Evolutionary conservation across 2,113 vertebrate genomes (phyloP).

Genomic region (Gobius niger): DNA sequence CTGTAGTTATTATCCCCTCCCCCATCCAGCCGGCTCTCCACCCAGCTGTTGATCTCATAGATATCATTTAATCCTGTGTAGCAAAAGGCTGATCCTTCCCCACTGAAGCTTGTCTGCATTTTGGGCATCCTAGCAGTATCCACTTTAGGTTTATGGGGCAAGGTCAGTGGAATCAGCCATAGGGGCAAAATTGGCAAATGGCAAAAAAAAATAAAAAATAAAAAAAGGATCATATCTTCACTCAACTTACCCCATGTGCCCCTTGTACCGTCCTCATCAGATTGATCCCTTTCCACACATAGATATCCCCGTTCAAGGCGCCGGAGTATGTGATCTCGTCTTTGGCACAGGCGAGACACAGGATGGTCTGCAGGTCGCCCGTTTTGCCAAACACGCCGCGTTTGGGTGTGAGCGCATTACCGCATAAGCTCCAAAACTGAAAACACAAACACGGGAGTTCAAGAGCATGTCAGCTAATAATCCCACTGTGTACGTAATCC

Average conservation of each 20-base stretch:
- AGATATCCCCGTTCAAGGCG: conserved; percentile 95
- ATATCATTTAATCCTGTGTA: conserved; percentile 74
- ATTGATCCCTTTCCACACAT: conserved; percentile 96
- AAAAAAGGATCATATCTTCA: not conserved
- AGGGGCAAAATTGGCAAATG: not conserved
- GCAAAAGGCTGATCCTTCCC: conserved; percentile 72
- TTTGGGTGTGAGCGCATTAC: conserved; percentile 94
- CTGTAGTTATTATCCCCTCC: conserved; percentile 62
- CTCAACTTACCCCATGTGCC: conserved; percentile 89
- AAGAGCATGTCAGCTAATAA: conserved; percentile 53
- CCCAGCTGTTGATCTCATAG: conserved; percentile 73
- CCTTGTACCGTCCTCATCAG: conserved; percentile 92
- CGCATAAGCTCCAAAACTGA: conserved; percentile 98
- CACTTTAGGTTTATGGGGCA: conserved; percentile 5
- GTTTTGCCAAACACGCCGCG: conserved; percentile 97
- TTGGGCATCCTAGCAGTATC: conserved; percentile 20
- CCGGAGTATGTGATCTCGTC: conserved; percentile 98
- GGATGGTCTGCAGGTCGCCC: conserved; percentile 96
- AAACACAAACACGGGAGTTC: conserved; percentile 60
- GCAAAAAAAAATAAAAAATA: too few species aligned
- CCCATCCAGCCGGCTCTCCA: conserved; percentile 58
- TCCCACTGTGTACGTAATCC: conserved; percentile 53
- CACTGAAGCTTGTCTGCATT: conserved; percentile 23
- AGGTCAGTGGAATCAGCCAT: not conserved
- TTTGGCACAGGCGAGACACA: conserved; percentile 94